A percentile compares a stretch with the other conserved stretches of the same genome.
Evolutionary conservation across 1,140 invertebrate genomes (phyloP).

Genomic region (Sitodiplosis mosellana): DNA sequence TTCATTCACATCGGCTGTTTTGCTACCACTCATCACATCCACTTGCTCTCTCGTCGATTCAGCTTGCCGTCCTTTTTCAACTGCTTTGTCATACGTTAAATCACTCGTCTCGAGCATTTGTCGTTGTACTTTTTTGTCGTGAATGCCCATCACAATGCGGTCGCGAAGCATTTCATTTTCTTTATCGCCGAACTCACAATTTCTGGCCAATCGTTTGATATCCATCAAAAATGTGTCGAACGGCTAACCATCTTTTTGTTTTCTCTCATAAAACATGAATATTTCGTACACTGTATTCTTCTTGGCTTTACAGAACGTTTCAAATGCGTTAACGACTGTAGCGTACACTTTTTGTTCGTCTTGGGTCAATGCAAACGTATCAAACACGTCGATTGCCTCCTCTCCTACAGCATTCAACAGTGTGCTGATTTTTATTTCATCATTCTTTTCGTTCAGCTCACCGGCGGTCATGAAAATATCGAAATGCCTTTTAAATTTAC

Average conservation of each 20-base stretch:
- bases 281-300: constrained; percentile 21
- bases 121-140: constrained; percentile 12
- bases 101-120: constrained; percentile 13
- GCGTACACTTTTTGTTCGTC: constrained; percentile 5
- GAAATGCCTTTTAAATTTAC: neutral
- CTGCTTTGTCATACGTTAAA: constrained; percentile 13
- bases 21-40: neutral
- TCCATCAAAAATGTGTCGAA: constrained; percentile 15
- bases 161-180: constrained; percentile 13
- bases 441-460: neutral
- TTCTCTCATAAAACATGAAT: constrained; percentile 18
- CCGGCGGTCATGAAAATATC: neutral
- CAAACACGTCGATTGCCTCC: neutral
- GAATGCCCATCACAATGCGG: constrained; percentile 13
- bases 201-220: constrained; percentile 9
- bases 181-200: constrained; percentile 9
- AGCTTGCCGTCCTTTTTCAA: constrained; percentile 8
- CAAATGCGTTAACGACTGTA: constrained; percentile 10
- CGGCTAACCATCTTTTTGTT: constrained; percentile 14
- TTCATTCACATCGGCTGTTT: constrained; percentile 4
- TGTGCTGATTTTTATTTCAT: neutral
- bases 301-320: constrained; percentile 17
- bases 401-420: neutral
- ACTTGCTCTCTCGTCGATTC: constrained; percentile 10
- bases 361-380: neutral